These are phyloP conservation scores for Drosophila punjabiensis DNA, from an alignment of 1,140 invertebrate genomes.

Conservation along the genomic window DNA sequence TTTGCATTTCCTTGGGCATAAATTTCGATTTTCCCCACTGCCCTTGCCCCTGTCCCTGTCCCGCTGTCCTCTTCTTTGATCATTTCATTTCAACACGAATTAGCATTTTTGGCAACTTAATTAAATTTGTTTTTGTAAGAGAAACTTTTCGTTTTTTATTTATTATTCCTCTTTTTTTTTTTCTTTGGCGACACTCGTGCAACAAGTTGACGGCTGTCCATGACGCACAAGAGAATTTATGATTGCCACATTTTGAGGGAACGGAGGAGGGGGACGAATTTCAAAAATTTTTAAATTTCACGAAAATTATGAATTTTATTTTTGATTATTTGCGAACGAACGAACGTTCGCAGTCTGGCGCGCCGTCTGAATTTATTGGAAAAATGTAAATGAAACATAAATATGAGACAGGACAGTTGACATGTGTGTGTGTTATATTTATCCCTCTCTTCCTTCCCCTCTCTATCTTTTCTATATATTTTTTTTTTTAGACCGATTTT, in stretches of 20 bases:
- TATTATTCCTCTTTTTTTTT: no score
- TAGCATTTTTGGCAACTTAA: slow-evolving; percentile 64
- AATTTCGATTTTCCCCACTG: slow-evolving; percentile 33
- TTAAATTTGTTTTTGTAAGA: slow-evolving; percentile 36
- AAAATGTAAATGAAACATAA: slow-evolving; percentile 80
- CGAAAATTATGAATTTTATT: slow-evolving; percentile 74
- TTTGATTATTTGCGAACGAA: slow-evolving; percentile 26
- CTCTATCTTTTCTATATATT: background rate
- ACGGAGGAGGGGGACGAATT: background rate
- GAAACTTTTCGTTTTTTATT: slow-evolving; percentile 1
- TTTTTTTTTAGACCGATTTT: slow-evolving; percentile 17
- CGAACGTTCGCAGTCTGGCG: background rate
- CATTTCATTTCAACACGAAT: slow-evolving; percentile 63
- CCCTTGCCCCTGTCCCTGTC: background rate
- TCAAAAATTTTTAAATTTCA: slow-evolving; percentile 31
- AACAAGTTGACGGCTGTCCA: slow-evolving; percentile 79
- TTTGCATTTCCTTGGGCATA: slow-evolving; percentile 50
- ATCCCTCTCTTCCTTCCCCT: background rate
- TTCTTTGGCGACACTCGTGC: slow-evolving; percentile 40
- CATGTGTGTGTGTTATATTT: slow-evolving; percentile 27
- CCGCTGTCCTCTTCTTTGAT: slow-evolving; percentile 30
- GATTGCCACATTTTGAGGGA: slow-evolving; percentile 54
- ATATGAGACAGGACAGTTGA: slow-evolving; percentile 47
- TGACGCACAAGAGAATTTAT: slow-evolving; percentile 79
- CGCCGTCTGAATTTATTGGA: slow-evolving; percentile 68